These are phyloP conservation scores for Thera britannica DNA, from an alignment of 2,888 invertebrate species.

Conservation along the genomic window DNA sequence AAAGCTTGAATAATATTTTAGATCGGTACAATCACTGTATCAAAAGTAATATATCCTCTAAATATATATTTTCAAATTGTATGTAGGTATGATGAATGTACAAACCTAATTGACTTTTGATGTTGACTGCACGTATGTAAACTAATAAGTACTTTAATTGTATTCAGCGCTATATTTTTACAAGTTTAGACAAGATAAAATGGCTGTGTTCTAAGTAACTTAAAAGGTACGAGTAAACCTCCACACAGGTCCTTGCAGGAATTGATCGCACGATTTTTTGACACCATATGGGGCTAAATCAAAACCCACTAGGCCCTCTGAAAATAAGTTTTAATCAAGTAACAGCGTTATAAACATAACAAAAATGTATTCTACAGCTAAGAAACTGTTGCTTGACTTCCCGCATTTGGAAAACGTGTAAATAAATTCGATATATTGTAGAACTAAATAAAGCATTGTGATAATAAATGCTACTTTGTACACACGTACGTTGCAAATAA, in stretches of 20 bases:
- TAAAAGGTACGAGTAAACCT: not conserved
- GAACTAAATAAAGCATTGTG: slow-evolving; percentile 13
- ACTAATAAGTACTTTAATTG: not conserved
- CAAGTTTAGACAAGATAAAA: slow-evolving; percentile 2
- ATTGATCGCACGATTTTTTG: too few species aligned
- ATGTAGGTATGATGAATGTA: not conserved
- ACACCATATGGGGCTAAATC: too few species aligned
- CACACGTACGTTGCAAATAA: not conserved
- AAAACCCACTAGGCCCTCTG: too few species aligned
- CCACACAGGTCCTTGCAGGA: too few species aligned
- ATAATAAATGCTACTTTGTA: slow-evolving; percentile 15
- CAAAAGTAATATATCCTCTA: not conserved
- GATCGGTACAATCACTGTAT: not conserved
- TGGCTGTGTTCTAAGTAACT: slow-evolving; percentile 26
- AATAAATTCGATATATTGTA: slow-evolving; percentile 18
- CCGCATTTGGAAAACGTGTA: slow-evolving; percentile 9
- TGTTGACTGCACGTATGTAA: not conserved
- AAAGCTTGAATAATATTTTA: not conserved
- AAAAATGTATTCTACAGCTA: not conserved
- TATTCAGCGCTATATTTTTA: not conserved
- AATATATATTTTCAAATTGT: not conserved
- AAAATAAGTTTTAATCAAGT: too few species aligned
- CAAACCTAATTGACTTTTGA: not conserved
- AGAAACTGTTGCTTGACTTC: slow-evolving; percentile 9
- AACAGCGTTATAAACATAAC: not conserved